phyloP scores from a whole-genome alignment of 2,797 vertebrate species.

The Sphenopsis melanotis region DNA sequence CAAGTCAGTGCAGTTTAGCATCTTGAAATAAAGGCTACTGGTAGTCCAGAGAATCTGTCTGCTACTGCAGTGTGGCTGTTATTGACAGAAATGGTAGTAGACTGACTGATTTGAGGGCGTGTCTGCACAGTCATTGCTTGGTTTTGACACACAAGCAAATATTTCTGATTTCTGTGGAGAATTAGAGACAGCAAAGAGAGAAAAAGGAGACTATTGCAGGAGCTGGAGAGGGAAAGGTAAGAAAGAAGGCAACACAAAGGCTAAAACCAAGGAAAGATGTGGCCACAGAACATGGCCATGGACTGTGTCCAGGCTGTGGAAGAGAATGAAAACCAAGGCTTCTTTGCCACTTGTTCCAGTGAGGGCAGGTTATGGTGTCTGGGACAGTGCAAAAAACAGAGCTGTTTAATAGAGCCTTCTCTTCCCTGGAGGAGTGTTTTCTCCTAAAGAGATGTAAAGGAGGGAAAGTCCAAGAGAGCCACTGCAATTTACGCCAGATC shows the following conservation, averaged over 20 bases:
- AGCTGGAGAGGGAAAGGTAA: neutral
- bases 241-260: neutral
- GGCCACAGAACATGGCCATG: accelerated
- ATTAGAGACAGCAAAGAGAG: neutral
- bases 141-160: neutral
- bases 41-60: neutral
- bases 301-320: neutral
- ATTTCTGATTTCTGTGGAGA: neutral
- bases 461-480: neutral
- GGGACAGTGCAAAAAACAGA: neutral
- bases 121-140: neutral
- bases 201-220: neutral
- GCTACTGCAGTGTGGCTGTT: neutral
- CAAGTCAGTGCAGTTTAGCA: neutral
- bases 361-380: neutral
- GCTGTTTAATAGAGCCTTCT: neutral
- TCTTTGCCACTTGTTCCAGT: neutral
- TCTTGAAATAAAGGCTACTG: neutral
- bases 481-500: neutral
- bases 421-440: neutral
- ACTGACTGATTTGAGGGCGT: neutral
- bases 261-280: neutral
- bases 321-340: neutral
- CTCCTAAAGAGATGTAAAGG: neutral
- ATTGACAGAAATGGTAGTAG: neutral